Base-by-base conservation (phyloP, 2,888 invertebrate genomes). In the Lypha dubia region DNA sequence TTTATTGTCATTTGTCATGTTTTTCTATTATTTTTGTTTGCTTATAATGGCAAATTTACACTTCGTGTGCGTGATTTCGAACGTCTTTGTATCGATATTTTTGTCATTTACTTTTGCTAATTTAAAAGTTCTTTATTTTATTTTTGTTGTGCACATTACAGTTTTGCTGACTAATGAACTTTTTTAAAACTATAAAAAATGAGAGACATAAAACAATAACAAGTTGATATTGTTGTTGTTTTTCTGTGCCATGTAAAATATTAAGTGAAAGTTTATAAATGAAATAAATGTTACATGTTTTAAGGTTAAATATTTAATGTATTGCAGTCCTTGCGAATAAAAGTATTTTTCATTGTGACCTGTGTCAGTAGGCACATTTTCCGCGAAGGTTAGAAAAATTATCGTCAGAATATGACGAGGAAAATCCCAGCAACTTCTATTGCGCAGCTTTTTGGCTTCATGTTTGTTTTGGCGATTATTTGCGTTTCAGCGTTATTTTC, bases 1-100 rank as follows among this genome's bases (percentile, higher is more conserved):
- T 67, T 71, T 60, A 67, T 76, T 71, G 38, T 71, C 65, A 62
- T 67, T 80, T 84, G 79, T 80, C 79, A 76, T 71, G 77, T 65
- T 71, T 76, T 68, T 17, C 58, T 15, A 73, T 71, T n/a, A 3
- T 35, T 62, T 67, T 71, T 74, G 9, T 0, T 49, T 17, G 51
- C 35, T 70, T 24, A 38, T 67, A 79, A 79, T 70, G 41, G 22
- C 38, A 38, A 79, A 75, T 80, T 80, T 20, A 65, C 79, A 75
- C 75, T 83, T 70, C 3, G 22, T 65, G 65, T 60, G 49, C 73
- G 28, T 73, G 70, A n/a, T 65, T 38, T 11, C 1, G 3, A 24
- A n/a, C n/a, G 13, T 13, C 1, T 53, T 63, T 41, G 1, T 41
- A 28, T 13, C 4, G 24, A 53, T 8, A 15, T 41, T 68, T 35